phyloP scores from a whole-genome alignment of 92 coral and sea anemone species.

The Heliopora coerulea region DNA sequence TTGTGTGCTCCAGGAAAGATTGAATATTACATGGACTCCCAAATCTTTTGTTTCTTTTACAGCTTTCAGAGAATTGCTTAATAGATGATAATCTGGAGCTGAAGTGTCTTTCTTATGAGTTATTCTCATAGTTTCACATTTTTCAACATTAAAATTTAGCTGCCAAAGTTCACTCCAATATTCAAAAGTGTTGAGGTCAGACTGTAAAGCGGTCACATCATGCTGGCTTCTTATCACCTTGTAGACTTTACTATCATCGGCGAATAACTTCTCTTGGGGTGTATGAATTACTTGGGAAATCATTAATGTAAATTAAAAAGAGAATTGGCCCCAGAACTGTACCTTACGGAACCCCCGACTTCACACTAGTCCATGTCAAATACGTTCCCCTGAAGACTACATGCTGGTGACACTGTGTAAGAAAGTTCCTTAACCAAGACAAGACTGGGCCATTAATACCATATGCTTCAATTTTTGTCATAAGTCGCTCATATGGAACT shows the following conservation, averaged over 20 bases:
- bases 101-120: constrained; percentile 4
- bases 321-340: constrained; percentile 4
- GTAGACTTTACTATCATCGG: constrained; percentile 6
- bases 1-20: too few relatives aligned
- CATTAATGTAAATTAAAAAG: constrained; percentile 5
- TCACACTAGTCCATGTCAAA: background rate
- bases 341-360: constrained; percentile 11
- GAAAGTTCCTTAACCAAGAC: background rate
- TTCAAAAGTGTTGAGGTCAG: constrained; percentile 3
- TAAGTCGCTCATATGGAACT: background rate
- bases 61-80: too few relatives aligned
- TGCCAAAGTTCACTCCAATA: background rate
- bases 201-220: background rate
- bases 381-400: background rate
- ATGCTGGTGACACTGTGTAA: background rate
- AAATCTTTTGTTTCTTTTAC: too few relatives aligned
- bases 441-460: background rate
- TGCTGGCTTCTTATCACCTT: background rate
- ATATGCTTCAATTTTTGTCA: background rate
- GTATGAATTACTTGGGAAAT: background rate
- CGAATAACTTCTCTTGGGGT: constrained; percentile 14
- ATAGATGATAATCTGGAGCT: too few relatives aligned
- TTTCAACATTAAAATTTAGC: constrained; percentile 15
- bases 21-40: too few relatives aligned
- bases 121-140: constrained; percentile 18